Base-by-base conservation (phyloP, 2,888 invertebrate genomes). In the Conomelus anceps region DNA sequence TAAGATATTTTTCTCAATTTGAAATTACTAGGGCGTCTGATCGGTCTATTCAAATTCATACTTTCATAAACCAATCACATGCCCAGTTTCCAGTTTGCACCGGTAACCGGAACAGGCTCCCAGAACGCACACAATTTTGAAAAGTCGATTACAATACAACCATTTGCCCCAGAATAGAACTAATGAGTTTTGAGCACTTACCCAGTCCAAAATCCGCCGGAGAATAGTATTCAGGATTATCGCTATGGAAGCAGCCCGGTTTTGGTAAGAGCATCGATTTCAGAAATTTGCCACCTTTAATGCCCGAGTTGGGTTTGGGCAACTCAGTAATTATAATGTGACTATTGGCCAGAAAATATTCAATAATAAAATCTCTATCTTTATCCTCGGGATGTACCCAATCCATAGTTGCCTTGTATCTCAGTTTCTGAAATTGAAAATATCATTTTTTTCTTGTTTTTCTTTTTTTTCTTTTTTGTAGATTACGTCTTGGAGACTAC, bases 171-270 rank as follows among this genome's bases (percentile, higher is more conserved):
- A 26, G 11, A 26, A 26, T 7, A 26, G 11, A 26, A 26, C 26
- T 26, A 26, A 26, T 26, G n/a, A n/a, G n/a, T n/a, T n/a, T 26
- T 11, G 11, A 26, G 6, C 17, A 91, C 93, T 93, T 91, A 95
- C 97, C 98, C 90, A 98, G 96, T 92, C 94, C 96, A 92, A 98
- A 96, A 93, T 96, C 97, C 34, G 95, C 95, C 0, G 97, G 97
- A 0, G 96, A 96, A 92, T 96, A 98, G 93, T 96, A 97, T 3
- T 95, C 94, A 0, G 97, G 97, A 92, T 96, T 95, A 92, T 96
- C 95, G 1, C 95, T 95, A 91, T 95, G 94, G 7, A 63, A 63
- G 0, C 95, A 95, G 0, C 95, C 95, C 0, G 97, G 97, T 91
- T 96, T 96, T 22, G 95, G 94, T 26, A 98, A 92, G 22, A 95